Evolutionary conservation across 2,888 invertebrate genomes (phyloP), one percentile per base, ranked within the genome.

Genomic region (Pasiphila rectangulata): DNA sequence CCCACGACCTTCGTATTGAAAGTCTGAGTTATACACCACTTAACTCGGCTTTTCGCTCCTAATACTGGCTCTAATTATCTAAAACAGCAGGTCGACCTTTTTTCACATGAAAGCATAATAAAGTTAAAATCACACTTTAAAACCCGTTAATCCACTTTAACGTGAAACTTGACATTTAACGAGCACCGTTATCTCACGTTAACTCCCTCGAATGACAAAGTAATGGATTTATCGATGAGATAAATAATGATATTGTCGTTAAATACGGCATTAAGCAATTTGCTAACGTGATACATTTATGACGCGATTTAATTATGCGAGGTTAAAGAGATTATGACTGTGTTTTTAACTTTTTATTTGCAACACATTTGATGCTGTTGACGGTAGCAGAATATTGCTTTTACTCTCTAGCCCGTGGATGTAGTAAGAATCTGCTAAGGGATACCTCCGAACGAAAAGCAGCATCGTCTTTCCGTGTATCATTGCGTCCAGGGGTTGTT

Each of bases 141-240:
- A 21, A 25, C 44, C 20, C 24, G 27, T 25, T 16, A 51, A 29
- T 40, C 36, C 36, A 27, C 40, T 29, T 46, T 49, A 36, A 51
- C 39, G 39, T n/a, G n/a, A 13, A 42, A 42, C 36, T 16, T 20
- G 24, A 21, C 40, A 37, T 44, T 43, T 36, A 25, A 42, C 45
- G 32, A 17, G 16, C 39, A 46, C 42, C 12, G 27, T 41, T 51
- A 44, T 41, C 34, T 42, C 29, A 10, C 45, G 24, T 42, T 50
- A 40, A 50, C 39, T 36, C 24, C 46, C 27, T 24, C 9, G 13
- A 41, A 35, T 40, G 45, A 32, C 20, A 9, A 10, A 39, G 21
- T 35, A 46, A 52, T 44, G 40, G 41, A 51, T 51, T 43, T 41
- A 44, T 39, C 27, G 44, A 44, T 46, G 44, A 30, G 21, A 41